Conservation (phyloP, 2,113 vertebrate species). For the Brienomyrus brachyistius region DNA sequence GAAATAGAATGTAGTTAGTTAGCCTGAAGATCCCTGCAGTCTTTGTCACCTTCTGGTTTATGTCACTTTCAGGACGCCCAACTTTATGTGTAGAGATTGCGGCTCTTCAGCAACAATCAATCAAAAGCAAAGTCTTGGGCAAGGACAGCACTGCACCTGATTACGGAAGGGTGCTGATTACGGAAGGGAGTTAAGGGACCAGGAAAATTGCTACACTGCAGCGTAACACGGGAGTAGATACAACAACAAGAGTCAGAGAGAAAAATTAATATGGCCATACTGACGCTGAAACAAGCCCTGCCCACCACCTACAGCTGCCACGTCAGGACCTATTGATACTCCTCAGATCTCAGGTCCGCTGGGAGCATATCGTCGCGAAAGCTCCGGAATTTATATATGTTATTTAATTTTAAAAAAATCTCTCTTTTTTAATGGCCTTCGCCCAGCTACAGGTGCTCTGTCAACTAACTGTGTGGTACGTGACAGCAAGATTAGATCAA, state of each 20-base stretch:
- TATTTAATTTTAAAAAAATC: background rate
- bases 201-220: background rate
- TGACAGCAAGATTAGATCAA: background rate
- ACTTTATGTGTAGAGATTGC: background rate
- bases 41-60: background rate
- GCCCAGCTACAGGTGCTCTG: background rate
- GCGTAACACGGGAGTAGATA: background rate
- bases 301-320: background rate
- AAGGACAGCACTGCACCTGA: background rate
- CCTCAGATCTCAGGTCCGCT: background rate
- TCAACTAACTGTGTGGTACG: background rate
- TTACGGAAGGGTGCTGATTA: background rate
- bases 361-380: background rate
- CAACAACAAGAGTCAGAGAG: background rate
- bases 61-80: background rate
- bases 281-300: background rate
- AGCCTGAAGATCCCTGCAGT: constrained; percentile 16
- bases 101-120: background rate
- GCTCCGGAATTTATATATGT: background rate
- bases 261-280: background rate
- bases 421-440: background rate
- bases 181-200: background rate
- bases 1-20: constrained; percentile 12
- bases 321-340: background rate
- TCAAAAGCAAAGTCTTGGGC: background rate